Conservation (phyloP, 2,113 vertebrate species). For the Sapayoa aenigma region DNA sequence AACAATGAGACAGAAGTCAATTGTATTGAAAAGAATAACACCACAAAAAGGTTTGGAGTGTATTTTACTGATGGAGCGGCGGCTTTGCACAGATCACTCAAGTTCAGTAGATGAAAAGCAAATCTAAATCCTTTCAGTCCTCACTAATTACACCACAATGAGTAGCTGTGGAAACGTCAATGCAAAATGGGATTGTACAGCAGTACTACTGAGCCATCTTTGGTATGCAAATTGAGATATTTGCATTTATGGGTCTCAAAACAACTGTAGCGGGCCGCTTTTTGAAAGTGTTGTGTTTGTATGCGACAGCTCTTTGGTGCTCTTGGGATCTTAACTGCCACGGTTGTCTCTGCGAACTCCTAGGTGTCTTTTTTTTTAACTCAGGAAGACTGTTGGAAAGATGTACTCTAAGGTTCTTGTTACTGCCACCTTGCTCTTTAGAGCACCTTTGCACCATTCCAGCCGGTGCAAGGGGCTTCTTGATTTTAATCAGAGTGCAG, state of each 20-base stretch:
- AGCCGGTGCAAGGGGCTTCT: neutral
- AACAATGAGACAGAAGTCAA: neutral
- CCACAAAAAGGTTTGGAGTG: conserved; percentile 1
- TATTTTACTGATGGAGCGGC: neutral
- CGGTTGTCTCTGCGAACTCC: neutral
- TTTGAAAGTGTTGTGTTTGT: neutral
- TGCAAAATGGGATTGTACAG: neutral
- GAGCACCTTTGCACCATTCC: neutral
- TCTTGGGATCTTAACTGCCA: neutral
- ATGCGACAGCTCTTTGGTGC: neutral
- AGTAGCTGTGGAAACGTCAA: neutral
- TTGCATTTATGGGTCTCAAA: neutral
- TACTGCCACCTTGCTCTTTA: neutral
- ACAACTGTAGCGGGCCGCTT: neutral
- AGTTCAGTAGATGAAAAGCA: neutral
- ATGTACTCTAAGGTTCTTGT: neutral
- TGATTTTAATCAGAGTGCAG: neutral
- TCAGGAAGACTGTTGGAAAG: too few species aligned
- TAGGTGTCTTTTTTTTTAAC: too few species aligned
- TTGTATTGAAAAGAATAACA: neutral
- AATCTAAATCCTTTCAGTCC: neutral
- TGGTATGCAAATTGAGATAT: neutral
- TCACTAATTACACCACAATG: neutral
- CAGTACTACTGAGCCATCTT: neutral
- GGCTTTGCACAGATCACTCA: neutral